Evolutionary conservation across 2,888 invertebrate genomes (phyloP), one percentile per base, ranked within the genome.

Genomic region (Hipparchia sbordonii): DNA sequence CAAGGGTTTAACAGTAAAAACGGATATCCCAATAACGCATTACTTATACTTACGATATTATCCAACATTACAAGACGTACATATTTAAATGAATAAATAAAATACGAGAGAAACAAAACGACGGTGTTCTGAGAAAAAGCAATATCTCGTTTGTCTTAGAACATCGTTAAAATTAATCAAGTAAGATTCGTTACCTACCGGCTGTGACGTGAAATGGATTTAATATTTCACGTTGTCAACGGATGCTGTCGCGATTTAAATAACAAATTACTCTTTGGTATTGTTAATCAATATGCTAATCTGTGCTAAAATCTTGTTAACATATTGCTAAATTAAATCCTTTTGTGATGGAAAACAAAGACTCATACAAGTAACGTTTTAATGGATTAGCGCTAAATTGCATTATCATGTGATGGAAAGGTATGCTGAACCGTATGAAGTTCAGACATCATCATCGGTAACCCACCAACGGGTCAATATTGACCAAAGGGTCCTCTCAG

Each of bases 221-320:
- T 52, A 52, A 65, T 65, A 65, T 65, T 52, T 52, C 65, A 65
- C 65, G 48, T 52, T 52, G 52, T 52, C 65, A 33, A 33, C 51
- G 65, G 51, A 48, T 63, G n/a, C 51, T 48, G 51, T 63, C 48
- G 6, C 51, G 52, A 51, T 52, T 65, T 51, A 33, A 52, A 65
- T 65, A 65, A 52, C 65, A 12, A 12, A 65, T 65, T 33, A 52
- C 8, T 62, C 62, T 61, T 13, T 52, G 65, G 51, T 65, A 51
- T 65, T 65, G 65, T 65, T 65, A 33, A 65, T 65, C 65, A 65
- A 52, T 52, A 52, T 65, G 65, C 52, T 65, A 65, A 65, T 65
- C 33, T 33, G 9, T 3, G 33, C 12, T 52, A 52, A 52, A 51
- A 52, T 65, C 33, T 23, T 65, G 65, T 52, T 65, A 65, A 33